Evolutionary conservation across 2,888 invertebrate genomes (phyloP).

Genomic region (Drosophila diplacantha): DNA sequence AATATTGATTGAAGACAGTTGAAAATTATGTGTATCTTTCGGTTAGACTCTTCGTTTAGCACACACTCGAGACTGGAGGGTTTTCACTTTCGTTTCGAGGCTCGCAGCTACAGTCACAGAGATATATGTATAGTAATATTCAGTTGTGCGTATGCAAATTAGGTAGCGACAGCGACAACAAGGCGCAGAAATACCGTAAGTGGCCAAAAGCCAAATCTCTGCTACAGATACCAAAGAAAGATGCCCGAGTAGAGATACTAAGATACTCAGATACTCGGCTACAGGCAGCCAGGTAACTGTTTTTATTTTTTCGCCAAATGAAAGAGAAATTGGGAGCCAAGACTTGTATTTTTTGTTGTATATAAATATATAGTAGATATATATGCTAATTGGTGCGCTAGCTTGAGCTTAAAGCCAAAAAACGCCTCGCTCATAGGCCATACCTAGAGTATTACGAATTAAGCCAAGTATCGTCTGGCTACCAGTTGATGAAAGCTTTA

Average conservation of each 20-base stretch:
- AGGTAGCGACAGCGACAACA: conserved; percentile 45
- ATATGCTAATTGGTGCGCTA: conserved; percentile 62
- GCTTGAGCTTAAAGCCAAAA: conserved; percentile 25
- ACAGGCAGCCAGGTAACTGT: conserved; percentile 52
- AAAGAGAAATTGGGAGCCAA: conserved; percentile 64
- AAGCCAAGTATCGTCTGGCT: background rate
- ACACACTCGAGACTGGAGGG: conserved; percentile 33
- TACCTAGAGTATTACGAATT: conserved; percentile 21
- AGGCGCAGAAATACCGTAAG: conserved; percentile 66
- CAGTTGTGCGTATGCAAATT: conserved; percentile 66
- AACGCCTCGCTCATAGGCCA: conserved; percentile 16
- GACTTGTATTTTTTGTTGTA: conserved; percentile 37
- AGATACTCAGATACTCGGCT: conserved; percentile 34
- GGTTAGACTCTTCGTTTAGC: conserved; percentile 49
- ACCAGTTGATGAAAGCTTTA: conserved; percentile 1
- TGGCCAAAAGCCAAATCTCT: conserved; percentile 62
- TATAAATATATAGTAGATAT: conserved; percentile 1
- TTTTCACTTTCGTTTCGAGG: conserved; percentile 65
- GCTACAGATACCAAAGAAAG: conserved; percentile 55
- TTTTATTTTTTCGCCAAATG: conserved; percentile 61
- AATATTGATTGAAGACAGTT: conserved; percentile 60
- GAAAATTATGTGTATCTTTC: conserved; percentile 48
- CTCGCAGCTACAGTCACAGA: background rate
- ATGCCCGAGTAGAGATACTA: conserved; percentile 30
- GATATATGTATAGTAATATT: conserved; percentile 35